Evolutionary conservation across 2,113 vertebrate species (phyloP).

Genomic region (Peromyscus maniculatus): DNA sequence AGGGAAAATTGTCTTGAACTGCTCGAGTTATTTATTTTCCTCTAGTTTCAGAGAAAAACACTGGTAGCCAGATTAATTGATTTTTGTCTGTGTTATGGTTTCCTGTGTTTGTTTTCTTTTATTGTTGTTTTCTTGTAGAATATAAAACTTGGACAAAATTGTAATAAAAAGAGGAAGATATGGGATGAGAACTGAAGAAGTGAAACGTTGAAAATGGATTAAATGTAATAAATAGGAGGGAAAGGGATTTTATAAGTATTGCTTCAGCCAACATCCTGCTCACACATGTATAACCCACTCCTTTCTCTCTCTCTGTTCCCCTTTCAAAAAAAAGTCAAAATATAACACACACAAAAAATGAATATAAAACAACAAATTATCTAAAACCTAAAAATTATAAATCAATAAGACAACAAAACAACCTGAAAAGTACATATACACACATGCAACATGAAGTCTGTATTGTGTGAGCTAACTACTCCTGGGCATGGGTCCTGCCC

Average conservation of each 20-base stretch:
- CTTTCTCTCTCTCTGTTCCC: neutral
- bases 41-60: neutral
- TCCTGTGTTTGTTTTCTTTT: neutral
- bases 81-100: neutral
- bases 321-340: neutral
- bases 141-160: neutral
- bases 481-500: neutral
- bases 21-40: neutral
- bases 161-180: neutral
- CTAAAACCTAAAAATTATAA: neutral
- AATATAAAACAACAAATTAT: neutral
- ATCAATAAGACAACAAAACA: neutral
- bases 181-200: neutral
- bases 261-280: neutral
- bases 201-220: neutral
- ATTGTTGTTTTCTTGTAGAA: neutral
- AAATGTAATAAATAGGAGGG: neutral
- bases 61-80: neutral
- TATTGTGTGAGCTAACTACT: too few relatives aligned
- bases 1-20: too few relatives aligned
- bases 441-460: neutral
- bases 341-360: neutral
- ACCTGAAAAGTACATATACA: neutral
- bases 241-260: neutral
- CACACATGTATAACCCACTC: neutral